These are phyloP conservation scores for Brachionus koreanus DNA, from an alignment of 1,140 invertebrate genomes.

Conservation along the genomic window DNA sequence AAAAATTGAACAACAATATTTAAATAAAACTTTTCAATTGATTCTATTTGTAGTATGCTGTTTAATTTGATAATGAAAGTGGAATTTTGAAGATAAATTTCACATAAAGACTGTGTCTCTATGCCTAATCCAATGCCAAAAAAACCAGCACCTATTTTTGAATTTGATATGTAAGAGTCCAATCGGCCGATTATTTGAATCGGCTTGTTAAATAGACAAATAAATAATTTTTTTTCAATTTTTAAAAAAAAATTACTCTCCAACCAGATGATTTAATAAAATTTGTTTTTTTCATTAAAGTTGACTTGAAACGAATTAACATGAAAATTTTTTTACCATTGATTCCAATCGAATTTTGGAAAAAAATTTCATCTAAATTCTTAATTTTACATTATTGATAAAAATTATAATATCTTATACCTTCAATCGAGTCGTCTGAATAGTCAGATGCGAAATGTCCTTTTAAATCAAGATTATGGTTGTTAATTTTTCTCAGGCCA, in stretches of 20 bases:
- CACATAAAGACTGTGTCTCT: conserved; percentile 2
- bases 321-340: neutral
- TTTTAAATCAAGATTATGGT: neutral
- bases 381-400: neutral
- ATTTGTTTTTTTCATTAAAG: conserved; percentile 18
- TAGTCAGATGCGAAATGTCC: neutral
- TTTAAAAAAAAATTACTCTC: neutral
- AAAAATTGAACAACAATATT: neutral
- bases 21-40: conserved; percentile 5
- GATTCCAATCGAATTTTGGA: neutral
- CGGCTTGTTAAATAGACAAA: neutral
- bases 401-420: neutral
- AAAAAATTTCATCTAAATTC: neutral
- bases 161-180: neutral
- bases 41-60: neutral
- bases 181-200: conserved; percentile 4
- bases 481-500: neutral
- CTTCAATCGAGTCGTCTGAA: neutral
- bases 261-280: conserved; percentile 15
- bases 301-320: conserved; percentile 12
- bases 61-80: neutral
- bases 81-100: neutral
- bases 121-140: neutral
- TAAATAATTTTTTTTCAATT: neutral
- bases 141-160: conserved; percentile 10